phyloP scores from a whole-genome alignment of 2,113 vertebrate genomes.

The Siniperca knerii region DNA sequence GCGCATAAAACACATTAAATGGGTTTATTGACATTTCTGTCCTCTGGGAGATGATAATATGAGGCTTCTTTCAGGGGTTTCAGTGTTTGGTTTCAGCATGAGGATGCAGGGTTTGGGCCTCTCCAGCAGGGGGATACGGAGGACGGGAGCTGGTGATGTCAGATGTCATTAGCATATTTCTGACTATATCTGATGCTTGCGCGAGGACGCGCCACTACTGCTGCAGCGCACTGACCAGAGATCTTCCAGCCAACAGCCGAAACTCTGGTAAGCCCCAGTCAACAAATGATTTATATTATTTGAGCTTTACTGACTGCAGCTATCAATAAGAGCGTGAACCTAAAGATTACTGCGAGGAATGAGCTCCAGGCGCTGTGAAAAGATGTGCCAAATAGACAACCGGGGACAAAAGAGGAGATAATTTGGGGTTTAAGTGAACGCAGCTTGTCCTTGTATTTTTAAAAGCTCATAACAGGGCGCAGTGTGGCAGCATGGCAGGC shows the following conservation, averaged over 20 bases:
- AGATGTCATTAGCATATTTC: slow-evolving; percentile 84
- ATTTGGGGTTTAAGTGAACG: background rate
- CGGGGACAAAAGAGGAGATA: background rate
- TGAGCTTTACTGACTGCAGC: background rate
- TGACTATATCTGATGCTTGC: slow-evolving; percentile 75
- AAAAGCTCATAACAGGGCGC: background rate
- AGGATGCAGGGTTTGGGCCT: background rate
- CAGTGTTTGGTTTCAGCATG: background rate
- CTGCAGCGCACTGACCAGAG: slow-evolving; percentile 73
- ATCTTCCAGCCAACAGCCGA: slow-evolving; percentile 35
- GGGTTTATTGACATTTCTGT: background rate
- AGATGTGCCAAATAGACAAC: background rate
- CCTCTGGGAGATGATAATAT: background rate
- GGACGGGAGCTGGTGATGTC: slow-evolving; percentile 77
- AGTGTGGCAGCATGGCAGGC: background rate
- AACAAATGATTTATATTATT: background rate
- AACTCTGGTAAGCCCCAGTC: slow-evolving; percentile 73
- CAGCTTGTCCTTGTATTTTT: background rate
- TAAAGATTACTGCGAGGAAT: background rate
- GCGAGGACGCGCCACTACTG: slow-evolving; percentile 73
- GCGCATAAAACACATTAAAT: background rate
- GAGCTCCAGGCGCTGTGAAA: background rate
- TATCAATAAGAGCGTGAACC: background rate
- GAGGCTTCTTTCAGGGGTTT: background rate
- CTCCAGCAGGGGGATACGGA: slow-evolving; percentile 28